Evolutionary conservation across 2,888 invertebrate genomes (phyloP).

Genomic region (Sarcophaga caerulescens): DNA sequence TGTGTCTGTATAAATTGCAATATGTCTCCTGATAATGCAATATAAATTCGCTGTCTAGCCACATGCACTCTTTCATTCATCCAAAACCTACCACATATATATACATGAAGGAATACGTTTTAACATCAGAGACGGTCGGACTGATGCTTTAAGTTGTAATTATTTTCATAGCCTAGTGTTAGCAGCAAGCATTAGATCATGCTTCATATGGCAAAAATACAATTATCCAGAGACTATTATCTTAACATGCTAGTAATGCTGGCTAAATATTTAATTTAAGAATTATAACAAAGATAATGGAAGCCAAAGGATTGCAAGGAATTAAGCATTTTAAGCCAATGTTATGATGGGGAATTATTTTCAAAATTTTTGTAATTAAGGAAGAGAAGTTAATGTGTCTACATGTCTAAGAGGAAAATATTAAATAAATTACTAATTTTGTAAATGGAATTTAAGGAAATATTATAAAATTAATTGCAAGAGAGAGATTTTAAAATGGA

Average conservation of each 20-base stretch:
- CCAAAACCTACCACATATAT: conserved; percentile 13
- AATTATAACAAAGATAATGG: background rate
- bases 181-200: background rate
- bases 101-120: conserved; percentile 2
- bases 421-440: background rate
- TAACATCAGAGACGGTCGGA: conserved; percentile 5
- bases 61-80: background rate
- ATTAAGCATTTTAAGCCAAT: background rate
- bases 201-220: conserved; percentile 19
- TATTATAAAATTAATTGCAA: no score
- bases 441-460: no score
- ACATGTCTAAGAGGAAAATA: background rate
- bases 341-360: background rate
- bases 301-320: background rate
- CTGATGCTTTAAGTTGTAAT: conserved; percentile 45
- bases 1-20: conserved; percentile 43
- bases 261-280: background rate
- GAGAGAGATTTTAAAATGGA: no score
- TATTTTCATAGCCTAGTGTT: conserved; percentile 31
- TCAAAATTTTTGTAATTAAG: background rate
- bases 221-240: conserved; percentile 40
- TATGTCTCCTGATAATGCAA: conserved; percentile 61
- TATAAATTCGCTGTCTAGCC: conserved; percentile 66
- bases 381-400: background rate
- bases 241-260: background rate